Evolutionary conservation across 2,797 vertebrate genomes (phyloP).

Genomic region (Capromys pilorides): DNA sequence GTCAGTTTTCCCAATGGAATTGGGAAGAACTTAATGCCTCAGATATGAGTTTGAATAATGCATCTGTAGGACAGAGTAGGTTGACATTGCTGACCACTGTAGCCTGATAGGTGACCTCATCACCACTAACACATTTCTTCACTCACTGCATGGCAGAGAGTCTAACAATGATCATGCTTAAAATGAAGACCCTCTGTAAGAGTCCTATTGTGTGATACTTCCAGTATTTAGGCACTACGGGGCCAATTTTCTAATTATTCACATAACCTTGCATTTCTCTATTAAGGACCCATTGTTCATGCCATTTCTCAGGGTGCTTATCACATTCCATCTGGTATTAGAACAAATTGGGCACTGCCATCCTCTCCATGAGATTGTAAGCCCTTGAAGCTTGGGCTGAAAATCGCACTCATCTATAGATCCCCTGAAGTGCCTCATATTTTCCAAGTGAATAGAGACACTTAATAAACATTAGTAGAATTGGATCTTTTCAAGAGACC

Average conservation of each 20-base stretch:
- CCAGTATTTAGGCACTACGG: background rate
- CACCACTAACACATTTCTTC: background rate
- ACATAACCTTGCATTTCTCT: slow-evolving; percentile 59
- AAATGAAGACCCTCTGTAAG: slow-evolving; percentile 28
- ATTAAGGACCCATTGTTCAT: slow-evolving; percentile 70
- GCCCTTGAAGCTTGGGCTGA: slow-evolving; percentile 57
- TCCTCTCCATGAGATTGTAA: slow-evolving; percentile 72
- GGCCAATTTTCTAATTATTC: slow-evolving; percentile 65
- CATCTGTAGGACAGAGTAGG: background rate
- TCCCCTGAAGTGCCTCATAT: slow-evolving; percentile 69
- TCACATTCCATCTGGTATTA: slow-evolving; percentile 61
- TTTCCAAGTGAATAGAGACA: slow-evolving; percentile 73
- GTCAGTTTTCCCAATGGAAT: background rate
- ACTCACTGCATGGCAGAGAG: background rate
- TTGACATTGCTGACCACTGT: background rate
- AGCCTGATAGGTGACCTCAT: background rate
- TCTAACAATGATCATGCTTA: background rate
- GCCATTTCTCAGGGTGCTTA: slow-evolving; percentile 58
- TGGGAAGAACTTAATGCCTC: fast-evolving
- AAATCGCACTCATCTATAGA: slow-evolving; percentile 61
- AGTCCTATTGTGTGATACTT: background rate
- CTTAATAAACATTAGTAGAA: slow-evolving; percentile 78
- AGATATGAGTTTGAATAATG: background rate
- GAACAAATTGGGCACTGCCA: slow-evolving; percentile 53
- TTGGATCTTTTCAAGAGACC: slow-evolving; percentile 79